phyloP scores from a whole-genome alignment of 2,888 invertebrate genomes.

The Temnothorax rugatulus region DNA sequence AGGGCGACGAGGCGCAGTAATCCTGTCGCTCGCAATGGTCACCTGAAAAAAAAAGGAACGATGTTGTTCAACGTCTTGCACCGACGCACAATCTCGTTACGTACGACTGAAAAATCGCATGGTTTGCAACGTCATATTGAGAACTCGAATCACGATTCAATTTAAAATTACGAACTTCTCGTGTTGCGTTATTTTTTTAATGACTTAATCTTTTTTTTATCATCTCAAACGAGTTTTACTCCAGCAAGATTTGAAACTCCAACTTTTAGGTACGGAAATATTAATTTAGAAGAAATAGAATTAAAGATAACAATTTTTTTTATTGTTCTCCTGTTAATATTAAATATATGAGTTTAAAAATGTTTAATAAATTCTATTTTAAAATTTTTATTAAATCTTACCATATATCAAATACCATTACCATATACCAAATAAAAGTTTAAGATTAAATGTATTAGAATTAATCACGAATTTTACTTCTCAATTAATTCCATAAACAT shows the following conservation, averaged over 20 bases:
- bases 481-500: background rate
- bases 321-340: background rate
- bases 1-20: constrained; percentile 96
- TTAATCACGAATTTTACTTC: background rate
- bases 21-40: constrained; percentile 95
- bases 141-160: constrained; percentile 5
- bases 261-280: background rate
- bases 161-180: background rate
- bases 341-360: background rate
- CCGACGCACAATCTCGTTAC: constrained; percentile 8
- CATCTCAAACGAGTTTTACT: background rate
- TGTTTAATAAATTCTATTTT: background rate
- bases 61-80: constrained; percentile 16
- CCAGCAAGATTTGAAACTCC: background rate
- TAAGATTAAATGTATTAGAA: background rate
- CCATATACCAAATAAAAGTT: background rate
- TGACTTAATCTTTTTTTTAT: background rate
- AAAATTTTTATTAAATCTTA: background rate
- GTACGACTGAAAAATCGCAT: background rate
- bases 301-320: background rate
- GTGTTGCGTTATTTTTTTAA: no score
- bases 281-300: background rate
- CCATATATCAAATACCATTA: background rate
- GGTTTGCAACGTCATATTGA: constrained; percentile 3
- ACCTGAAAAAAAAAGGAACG: constrained; percentile 87